Conservation (phyloP, 2,797 vertebrate genomes). For the Carapus acus region DNA sequence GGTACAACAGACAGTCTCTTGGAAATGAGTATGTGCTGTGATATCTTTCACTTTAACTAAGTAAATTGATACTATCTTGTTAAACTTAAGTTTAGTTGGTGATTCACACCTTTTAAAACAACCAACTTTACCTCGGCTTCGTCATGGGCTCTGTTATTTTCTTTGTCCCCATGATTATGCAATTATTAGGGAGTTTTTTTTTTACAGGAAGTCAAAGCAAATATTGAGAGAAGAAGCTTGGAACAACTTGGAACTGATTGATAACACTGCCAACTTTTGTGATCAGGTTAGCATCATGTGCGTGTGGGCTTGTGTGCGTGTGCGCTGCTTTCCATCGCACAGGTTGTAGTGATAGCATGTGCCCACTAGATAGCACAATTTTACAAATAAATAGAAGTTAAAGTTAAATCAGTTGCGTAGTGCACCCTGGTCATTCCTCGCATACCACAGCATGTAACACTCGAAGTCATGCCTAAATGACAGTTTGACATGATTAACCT, state of each 20-base stretch:
- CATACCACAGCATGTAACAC: too few species aligned
- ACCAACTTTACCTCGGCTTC: not conserved
- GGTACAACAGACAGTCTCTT: too few species aligned
- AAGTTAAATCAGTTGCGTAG: not conserved
- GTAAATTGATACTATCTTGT: too few species aligned
- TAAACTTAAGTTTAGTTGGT: too few species aligned
- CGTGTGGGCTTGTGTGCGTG: not conserved
- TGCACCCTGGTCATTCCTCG: too few species aligned
- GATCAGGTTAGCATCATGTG: not conserved
- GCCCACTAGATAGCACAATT: slow-evolving; percentile 57
- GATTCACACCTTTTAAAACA: not conserved
- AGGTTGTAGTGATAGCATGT: slow-evolving; percentile 7
- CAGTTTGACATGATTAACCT: not conserved
- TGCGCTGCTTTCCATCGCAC: not conserved
- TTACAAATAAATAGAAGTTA: slow-evolving; percentile 12
- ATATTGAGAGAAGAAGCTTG: slow-evolving; percentile 51
- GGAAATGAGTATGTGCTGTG: too few species aligned
- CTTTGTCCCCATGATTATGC: slow-evolving; percentile 23
- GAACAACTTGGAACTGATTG: too few species aligned
- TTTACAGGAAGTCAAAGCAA: slow-evolving; percentile 38
- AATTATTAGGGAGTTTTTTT: slow-evolving; percentile 24
- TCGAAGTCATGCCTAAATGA: too few species aligned
- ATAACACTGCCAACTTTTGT: too few species aligned
- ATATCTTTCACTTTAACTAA: too few species aligned
- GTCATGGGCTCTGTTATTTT: not conserved